A percentile compares a stretch with the other conserved stretches of the same genome.
phyloP scores from a whole-genome alignment of 92 coral and sea anemone genomes.

The Epizoanthus fatuus region DNA sequence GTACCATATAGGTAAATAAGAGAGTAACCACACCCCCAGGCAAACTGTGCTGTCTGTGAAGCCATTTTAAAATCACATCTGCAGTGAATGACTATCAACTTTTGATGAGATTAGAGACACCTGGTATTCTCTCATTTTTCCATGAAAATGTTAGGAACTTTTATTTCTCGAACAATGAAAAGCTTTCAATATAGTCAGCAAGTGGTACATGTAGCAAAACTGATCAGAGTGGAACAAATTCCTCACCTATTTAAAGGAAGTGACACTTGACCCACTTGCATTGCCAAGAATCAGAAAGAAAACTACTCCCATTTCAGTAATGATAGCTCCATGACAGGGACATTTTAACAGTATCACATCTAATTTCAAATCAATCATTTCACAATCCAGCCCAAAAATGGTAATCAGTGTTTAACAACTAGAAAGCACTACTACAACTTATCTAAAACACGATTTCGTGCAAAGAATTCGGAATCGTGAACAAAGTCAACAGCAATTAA shows the following conservation, averaged over 20 bases:
- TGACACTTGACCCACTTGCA: slow-evolving; percentile 3
- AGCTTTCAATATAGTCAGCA: no score
- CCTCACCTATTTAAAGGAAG: not conserved
- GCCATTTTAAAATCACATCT: no score
- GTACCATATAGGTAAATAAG: no score
- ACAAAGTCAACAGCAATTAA: not conserved
- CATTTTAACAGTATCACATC: not conserved
- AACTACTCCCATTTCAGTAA: not conserved
- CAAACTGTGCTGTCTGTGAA: no score
- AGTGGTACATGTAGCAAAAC: not conserved
- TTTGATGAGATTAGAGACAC: no score
- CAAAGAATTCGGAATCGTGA: not conserved
- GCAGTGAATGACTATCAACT: no score
- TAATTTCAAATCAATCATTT: not conserved
- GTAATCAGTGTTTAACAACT: not conserved
- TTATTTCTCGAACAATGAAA: no score
- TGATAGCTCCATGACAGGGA: not conserved
- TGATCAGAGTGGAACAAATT: not conserved
- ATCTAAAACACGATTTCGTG: not conserved
- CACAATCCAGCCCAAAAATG: not conserved
- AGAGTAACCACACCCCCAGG: no score
- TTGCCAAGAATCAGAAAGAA: not conserved
- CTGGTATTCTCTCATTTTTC: no score
- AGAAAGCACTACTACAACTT: no score
- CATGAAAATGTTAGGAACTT: no score